phyloP scores from a whole-genome alignment of 2,797 vertebrate genomes.

The Microchirus variegatus region DNA sequence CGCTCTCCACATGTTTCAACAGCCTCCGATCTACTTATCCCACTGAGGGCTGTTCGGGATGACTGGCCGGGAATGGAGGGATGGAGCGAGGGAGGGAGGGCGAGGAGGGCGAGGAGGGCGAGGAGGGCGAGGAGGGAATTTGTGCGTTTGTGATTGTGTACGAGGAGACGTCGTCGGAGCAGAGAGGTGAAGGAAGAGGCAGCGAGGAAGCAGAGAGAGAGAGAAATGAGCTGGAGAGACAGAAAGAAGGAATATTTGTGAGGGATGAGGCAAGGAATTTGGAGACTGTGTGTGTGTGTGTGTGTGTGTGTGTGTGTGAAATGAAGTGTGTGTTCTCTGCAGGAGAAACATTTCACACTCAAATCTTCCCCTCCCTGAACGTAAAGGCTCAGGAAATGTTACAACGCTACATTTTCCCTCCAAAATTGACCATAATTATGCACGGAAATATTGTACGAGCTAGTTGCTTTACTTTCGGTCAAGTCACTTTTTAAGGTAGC shows the following conservation, averaged over 20 bases:
- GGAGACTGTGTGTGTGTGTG: slow-evolving; percentile 8
- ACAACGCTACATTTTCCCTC: too few relatives aligned
- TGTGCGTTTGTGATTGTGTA: slow-evolving; percentile 65
- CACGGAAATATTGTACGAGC: too few relatives aligned
- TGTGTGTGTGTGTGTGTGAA: slow-evolving; percentile 9
- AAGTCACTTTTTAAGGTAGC: too few relatives aligned
- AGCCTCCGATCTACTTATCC: slow-evolving; percentile 56
- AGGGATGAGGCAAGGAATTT: slow-evolving; percentile 37
- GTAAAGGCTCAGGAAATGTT: too few relatives aligned
- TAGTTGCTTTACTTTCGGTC: too few relatives aligned
- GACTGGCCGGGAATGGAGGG: slow-evolving; percentile 51
- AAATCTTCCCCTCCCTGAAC: too few relatives aligned
- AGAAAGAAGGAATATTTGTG: slow-evolving; percentile 47
- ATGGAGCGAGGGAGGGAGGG: too few relatives aligned
- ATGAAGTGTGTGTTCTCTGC: too few relatives aligned
- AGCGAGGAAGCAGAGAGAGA: slow-evolving; percentile 27
- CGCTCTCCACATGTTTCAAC: slow-evolving; percentile 47
- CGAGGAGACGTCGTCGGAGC: slow-evolving; percentile 38
- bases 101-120: too few relatives aligned
- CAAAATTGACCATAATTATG: too few relatives aligned
- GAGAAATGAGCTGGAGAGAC: slow-evolving; percentile 62
- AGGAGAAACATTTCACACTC: too few relatives aligned
- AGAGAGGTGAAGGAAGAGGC: slow-evolving; percentile 2
- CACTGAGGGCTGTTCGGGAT: slow-evolving; percentile 61
- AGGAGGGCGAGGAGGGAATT: too few relatives aligned